phyloP scores from a whole-genome alignment of 2,113 vertebrate species.

The Seriola dumerili region DNA sequence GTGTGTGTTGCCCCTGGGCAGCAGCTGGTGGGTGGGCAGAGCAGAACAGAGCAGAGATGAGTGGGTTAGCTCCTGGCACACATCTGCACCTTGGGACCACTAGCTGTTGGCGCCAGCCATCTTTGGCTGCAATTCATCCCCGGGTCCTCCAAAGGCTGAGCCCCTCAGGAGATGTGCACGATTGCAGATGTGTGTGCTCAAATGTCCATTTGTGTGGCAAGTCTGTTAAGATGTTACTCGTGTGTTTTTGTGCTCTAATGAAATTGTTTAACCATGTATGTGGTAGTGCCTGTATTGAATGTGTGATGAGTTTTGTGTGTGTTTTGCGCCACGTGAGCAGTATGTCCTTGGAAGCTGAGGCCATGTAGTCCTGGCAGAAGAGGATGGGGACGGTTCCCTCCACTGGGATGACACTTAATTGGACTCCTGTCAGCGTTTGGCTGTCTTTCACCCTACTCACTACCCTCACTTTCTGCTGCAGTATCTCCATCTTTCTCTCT shows the following conservation, averaged over 20 bases:
- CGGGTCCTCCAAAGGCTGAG: conserved; percentile 53
- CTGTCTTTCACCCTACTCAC: conserved; percentile 59
- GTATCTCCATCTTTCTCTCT: conserved; percentile 4
- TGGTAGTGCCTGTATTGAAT: conserved; percentile 19
- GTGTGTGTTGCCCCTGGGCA: conserved; percentile 63
- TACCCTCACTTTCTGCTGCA: conserved; percentile 29
- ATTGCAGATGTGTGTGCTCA: conserved; percentile 16
- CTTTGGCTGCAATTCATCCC: conserved; percentile 70
- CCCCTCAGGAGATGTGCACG: conserved; percentile 37
- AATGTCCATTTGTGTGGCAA: conserved; percentile 40
- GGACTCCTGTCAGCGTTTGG: conserved; percentile 75
- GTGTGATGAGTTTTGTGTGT: conserved; percentile 40
- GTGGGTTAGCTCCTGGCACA: conserved; percentile 73
- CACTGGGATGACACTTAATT: conserved; percentile 78
- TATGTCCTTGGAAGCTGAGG: conserved; percentile 67
- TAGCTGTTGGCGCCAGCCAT: conserved; percentile 73
- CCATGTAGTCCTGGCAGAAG: conserved; percentile 46
- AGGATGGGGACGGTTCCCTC: conserved; percentile 48
- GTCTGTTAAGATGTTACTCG: conserved; percentile 16
- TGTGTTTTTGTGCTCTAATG: conserved; percentile 24
- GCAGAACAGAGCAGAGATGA: conserved; percentile 60
- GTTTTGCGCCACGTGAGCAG: conserved; percentile 31
- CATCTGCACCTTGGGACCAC: conserved; percentile 70
- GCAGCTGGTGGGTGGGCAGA: conserved; percentile 75
- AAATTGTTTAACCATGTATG: conserved; percentile 29